Conservation (phyloP, 2,888 invertebrate genomes). For the Neoascia interrupta region DNA sequence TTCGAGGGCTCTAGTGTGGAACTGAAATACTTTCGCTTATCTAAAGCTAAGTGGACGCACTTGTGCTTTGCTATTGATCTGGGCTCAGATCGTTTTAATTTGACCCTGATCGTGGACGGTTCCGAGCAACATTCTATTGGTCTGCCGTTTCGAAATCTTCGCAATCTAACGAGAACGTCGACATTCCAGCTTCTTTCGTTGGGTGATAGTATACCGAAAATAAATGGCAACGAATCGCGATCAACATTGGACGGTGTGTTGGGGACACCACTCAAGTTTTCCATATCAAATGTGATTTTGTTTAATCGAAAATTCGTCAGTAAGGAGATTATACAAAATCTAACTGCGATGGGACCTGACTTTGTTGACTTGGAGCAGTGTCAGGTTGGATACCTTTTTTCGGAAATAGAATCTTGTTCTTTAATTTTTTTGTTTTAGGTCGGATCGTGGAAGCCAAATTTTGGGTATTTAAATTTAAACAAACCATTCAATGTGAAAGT, state of each 20-base stretch:
- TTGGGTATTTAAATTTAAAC: slow-evolving; percentile 75
- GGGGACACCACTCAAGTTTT: slow-evolving; percentile 71
- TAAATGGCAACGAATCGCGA: slow-evolving; percentile 72
- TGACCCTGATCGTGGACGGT: slow-evolving; percentile 76
- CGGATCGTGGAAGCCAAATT: slow-evolving; percentile 77
- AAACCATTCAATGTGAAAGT: slow-evolving; percentile 74
- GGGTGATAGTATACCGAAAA: slow-evolving; percentile 73
- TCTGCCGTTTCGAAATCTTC: slow-evolving; percentile 75
- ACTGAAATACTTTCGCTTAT: slow-evolving; percentile 74
- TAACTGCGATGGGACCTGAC: slow-evolving; percentile 79
- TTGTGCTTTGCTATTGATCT: slow-evolving; percentile 75
- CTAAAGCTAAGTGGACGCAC: slow-evolving; percentile 78
- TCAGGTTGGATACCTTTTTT: slow-evolving; percentile 71
- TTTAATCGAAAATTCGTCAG: slow-evolving; percentile 75
- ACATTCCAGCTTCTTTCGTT: slow-evolving; percentile 76
- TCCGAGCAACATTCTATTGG: slow-evolving; percentile 74
- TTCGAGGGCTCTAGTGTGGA: slow-evolving; percentile 75
- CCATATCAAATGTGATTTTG: slow-evolving; percentile 77
- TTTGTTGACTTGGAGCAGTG: slow-evolving; percentile 77
- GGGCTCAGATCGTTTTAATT: slow-evolving; percentile 73
- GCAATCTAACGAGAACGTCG: slow-evolving; percentile 73
- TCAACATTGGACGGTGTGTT: slow-evolving; percentile 74
- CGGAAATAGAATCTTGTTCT: background rate
- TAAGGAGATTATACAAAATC: slow-evolving; percentile 73
- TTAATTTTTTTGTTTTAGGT: slow-evolving; percentile 52